These are phyloP conservation scores for Grammomys dolichurus DNA, from an alignment of 2,113 vertebrate genomes.

Conservation along the genomic window DNA sequence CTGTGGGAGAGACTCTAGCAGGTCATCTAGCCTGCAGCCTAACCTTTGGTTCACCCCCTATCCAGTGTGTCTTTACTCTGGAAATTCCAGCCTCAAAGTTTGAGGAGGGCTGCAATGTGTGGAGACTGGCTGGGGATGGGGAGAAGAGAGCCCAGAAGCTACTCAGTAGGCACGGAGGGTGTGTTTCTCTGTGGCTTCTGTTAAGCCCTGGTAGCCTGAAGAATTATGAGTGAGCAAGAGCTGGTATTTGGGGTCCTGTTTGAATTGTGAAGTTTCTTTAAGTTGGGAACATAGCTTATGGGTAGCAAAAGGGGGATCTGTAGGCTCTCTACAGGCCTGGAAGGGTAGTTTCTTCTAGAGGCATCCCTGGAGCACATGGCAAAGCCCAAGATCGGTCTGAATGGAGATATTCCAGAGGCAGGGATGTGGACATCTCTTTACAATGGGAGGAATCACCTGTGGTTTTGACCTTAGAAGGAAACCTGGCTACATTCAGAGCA, in stretches of 20 bases:
- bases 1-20: not conserved
- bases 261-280: not conserved
- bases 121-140: not conserved
- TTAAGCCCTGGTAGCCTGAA: not conserved
- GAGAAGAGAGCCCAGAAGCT: not conserved
- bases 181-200: not conserved
- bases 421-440: not conserved
- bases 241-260: not conserved
- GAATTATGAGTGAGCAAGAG: not conserved
- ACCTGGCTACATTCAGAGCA: not conserved
- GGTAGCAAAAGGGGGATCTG: not conserved
- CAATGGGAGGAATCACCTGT: not conserved
- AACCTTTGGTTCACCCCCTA: not conserved
- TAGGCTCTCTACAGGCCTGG: not conserved
- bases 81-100: conserved; percentile 19
- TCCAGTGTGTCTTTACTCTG: not conserved
- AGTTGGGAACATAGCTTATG: not conserved
- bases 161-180: not conserved
- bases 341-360: not conserved
- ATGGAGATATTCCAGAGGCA: not conserved
- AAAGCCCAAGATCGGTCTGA: not conserved
- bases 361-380: not conserved
- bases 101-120: not conserved
- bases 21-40: not conserved
- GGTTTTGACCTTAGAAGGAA: not conserved